Evolutionary conservation across 2,797 vertebrate species (phyloP), one percentile per base, ranked within the genome.

Genomic region (Myotis planiceps): DNA sequence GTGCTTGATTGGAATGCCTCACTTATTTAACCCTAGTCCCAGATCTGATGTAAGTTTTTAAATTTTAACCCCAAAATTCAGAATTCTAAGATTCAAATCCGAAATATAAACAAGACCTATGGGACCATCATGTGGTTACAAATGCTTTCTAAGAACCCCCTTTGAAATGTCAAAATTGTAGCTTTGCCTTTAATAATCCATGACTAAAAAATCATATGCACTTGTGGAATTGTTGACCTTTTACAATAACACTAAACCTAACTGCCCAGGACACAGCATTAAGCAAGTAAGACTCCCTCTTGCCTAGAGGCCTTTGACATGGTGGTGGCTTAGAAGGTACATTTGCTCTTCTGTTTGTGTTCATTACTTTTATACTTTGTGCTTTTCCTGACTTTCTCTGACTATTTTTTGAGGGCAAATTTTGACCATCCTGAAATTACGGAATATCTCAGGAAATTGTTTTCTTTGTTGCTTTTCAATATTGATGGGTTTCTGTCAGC

Each of bases 381-480:
- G 3, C 69, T 96, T 91, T 86, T 75, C 18, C 47, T 88, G 15
- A 93, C 25, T 92, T 95, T 19, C 42, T 86, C 85, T 55, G 39
- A 79, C 32, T 34, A 16, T 39, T 94, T 94, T 74, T 63, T 72
- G 39, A 94, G 69, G 85, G 37, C 47, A 88, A 51, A 72, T 88
- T 90, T 95, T 92, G 88, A 94, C 65, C 76, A 88, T 92, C 75
- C 39, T 95, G n/a, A n/a, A n/a, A n/a, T n/a, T n/a, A n/a, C n/a
- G 23, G n/a, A 89, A 47, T 32, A 72, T 94, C 45, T 96, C 75
- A 85, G 85, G 85, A 97, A 94, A 96, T 91, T 88, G 34, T 97
- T 95, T 97, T 83, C 68, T 97, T 91, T 66, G 63, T 90, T 84
- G 68, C 71, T 92, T 83, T 97, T 96, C 96, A 96, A 97, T 97